phyloP scores from a whole-genome alignment of 37 sponge, comb jelly and placozoan species.

The Axinella damicornis region DNA sequence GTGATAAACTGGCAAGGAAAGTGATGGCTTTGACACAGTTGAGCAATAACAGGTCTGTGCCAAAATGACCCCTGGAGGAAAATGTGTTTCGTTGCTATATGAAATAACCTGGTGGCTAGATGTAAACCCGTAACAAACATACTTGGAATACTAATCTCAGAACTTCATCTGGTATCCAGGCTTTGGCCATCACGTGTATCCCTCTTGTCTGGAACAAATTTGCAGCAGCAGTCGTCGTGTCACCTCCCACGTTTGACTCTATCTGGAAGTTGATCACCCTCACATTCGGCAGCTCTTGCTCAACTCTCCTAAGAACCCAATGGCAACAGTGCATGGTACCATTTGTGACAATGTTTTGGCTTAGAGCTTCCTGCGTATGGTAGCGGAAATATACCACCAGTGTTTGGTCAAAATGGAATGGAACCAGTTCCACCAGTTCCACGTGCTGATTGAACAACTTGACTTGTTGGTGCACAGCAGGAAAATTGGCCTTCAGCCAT shows the following conservation, averaged over 20 bases:
- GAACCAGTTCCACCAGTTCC: conserved; percentile 23
- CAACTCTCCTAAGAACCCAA: conserved; percentile 50
- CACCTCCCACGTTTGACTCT: conserved; percentile 57
- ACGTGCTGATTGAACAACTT: conserved; percentile 65
- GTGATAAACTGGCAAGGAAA: too few species aligned
- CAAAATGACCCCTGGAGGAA: too few species aligned
- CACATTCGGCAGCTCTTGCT: conserved; percentile 49
- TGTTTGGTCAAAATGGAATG: conserved; percentile 38
- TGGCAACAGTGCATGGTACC: conserved; percentile 68
- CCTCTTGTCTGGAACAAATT: conserved; percentile 52
- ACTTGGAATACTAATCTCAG: conserved; percentile 73
- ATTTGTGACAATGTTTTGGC: conserved; percentile 84
- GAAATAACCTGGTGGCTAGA: too few species aligned
- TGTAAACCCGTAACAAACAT: too few species aligned
- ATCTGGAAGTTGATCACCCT: conserved; percentile 45
- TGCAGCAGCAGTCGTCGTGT: conserved; percentile 54
- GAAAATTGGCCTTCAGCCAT: conserved; percentile 43
- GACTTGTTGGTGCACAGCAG: conserved; percentile 48
- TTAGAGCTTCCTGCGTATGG: conserved; percentile 65
- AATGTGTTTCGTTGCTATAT: too few species aligned
- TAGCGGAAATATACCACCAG: conserved; percentile 58
- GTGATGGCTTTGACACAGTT: too few species aligned
- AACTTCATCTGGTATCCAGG: conserved; percentile 76
- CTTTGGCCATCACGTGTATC: conserved; percentile 69
- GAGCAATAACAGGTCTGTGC: too few species aligned